phyloP scores from a whole-genome alignment of 2,797 vertebrate species.

The Nannoperca australis region DNA sequence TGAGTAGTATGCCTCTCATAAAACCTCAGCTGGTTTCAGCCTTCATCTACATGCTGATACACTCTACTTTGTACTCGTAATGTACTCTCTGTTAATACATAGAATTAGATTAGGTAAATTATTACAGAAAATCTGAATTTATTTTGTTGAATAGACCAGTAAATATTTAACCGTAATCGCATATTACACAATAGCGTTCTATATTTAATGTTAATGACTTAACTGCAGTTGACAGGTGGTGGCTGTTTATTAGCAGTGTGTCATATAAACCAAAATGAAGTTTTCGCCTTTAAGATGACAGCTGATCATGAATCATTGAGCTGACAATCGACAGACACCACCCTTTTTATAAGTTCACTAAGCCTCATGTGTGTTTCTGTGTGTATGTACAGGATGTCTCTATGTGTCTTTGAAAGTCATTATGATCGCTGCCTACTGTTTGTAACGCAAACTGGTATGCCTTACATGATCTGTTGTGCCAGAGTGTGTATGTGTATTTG shows the following conservation, averaged over 20 bases:
- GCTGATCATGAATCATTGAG: conserved; percentile 65
- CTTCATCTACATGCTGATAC: conserved; percentile 58
- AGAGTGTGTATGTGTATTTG: conserved; percentile 25
- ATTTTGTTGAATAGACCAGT: conserved; percentile 67
- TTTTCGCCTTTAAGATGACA: conserved; percentile 68
- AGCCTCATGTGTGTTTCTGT: conserved; percentile 48
- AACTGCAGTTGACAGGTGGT: conserved; percentile 39
- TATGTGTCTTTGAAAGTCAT: conserved; percentile 37
- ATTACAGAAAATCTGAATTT: conserved; percentile 60
- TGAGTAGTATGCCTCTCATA: conserved; percentile 57
- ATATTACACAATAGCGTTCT: conserved; percentile 59
- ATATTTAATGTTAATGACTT: conserved; percentile 53
- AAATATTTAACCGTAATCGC: conserved; percentile 54
- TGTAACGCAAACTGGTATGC: conserved; percentile 67
- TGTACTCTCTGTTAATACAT: conserved; percentile 57
- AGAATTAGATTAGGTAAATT: conserved; percentile 53
- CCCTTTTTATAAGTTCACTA: conserved; percentile 49
- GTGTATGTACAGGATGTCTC: conserved; percentile 26
- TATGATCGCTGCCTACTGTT: conserved; percentile 47
- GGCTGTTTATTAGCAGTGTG: conserved; percentile 55
- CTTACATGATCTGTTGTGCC: conserved; percentile 66
- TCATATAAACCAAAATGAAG: conserved; percentile 64
- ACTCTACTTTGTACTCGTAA: conserved; percentile 42
- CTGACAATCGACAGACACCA: conserved; percentile 71
- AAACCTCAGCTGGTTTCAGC: conserved; percentile 65